Conservation (phyloP, 1,140 invertebrate species). For the Medauroidea extradentata region DNA sequence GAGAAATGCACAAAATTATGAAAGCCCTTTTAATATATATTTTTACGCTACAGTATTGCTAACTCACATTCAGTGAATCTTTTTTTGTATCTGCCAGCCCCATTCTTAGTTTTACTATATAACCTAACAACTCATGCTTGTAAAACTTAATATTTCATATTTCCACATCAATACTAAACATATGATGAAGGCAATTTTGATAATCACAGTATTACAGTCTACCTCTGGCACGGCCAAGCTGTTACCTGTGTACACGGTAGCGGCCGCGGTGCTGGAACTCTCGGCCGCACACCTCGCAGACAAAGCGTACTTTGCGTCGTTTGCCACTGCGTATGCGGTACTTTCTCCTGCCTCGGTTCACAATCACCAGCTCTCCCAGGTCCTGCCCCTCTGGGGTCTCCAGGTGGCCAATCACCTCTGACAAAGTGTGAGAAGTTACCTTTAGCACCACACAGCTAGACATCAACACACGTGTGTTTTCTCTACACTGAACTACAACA, state of each 20-base stretch:
- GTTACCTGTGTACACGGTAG: conserved; percentile 46
- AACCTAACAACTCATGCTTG: no score
- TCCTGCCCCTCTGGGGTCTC: conserved; percentile 54
- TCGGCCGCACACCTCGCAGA: conserved; percentile 50
- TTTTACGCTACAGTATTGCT: no score
- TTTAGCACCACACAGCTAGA: not conserved
- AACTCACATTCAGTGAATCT: no score
- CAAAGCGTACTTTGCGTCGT: conserved; percentile 45
- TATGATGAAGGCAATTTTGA: no score
- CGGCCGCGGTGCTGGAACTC: conserved; percentile 50
- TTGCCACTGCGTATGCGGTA: conserved; percentile 48
- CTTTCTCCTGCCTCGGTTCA: conserved; percentile 52
- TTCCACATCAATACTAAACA: no score
- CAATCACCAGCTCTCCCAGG: conserved; percentile 56
- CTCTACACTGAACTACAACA: no score
- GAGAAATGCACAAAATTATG: no score
- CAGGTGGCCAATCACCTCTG: conserved; percentile 61
- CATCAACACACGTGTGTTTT: no score
- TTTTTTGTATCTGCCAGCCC: no score
- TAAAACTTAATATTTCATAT: no score
- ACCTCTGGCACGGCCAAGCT: not conserved
- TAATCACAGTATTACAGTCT: not conserved
- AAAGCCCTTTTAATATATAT: no score
- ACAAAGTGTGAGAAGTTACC: not conserved
- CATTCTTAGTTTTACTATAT: no score